phyloP scores from a whole-genome alignment of 2,888 invertebrate species.

The Drosophila atripex region DNA sequence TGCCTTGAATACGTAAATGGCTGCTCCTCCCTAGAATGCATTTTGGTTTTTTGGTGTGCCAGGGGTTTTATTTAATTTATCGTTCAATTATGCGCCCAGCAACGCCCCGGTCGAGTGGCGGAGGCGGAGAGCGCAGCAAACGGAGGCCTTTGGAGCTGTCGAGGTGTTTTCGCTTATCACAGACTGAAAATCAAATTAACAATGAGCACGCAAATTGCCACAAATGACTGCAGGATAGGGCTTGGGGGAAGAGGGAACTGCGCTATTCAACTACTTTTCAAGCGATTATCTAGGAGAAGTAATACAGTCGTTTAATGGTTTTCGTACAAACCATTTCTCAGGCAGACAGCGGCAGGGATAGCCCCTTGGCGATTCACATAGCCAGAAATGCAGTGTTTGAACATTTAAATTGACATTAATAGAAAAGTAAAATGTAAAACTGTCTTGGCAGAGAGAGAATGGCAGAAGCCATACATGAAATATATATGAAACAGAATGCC shows the following conservation, averaged over 20 bases:
- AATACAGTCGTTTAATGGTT: conserved; percentile 44
- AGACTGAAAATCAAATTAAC: conserved; percentile 70
- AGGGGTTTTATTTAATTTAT: conserved; percentile 64
- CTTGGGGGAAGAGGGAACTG: conserved; percentile 8
- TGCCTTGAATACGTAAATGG: conserved; percentile 45
- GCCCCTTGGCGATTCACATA: conserved; percentile 9
- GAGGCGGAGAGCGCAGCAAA: background rate
- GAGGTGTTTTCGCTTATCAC: conserved; percentile 67
- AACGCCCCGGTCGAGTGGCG: conserved; percentile 41
- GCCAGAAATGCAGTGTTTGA: conserved; percentile 31
- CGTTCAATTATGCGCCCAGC: conserved; percentile 70
- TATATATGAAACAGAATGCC: conserved; percentile 50
- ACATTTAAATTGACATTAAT: conserved; percentile 60
- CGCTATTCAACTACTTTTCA: conserved; percentile 34
- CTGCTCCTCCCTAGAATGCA: conserved; percentile 39
- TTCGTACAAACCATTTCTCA: conserved; percentile 41
- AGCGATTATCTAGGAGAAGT: conserved; percentile 19
- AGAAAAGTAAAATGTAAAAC: conserved; percentile 43
- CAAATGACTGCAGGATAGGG: conserved; percentile 54
- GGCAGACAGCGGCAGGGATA: conserved; percentile 16
- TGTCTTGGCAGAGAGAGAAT: conserved; percentile 25
- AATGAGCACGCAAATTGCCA: conserved; percentile 72
- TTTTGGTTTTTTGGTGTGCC: conserved; percentile 30
- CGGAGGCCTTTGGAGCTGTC: conserved; percentile 21
- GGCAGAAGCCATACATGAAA: conserved; percentile 48